A percentile compares a stretch with the other conserved stretches of the same genome.
These are phyloP conservation scores for Harpagoxenus sublaevis DNA, from an alignment of 2,888 invertebrate species.

Conservation along the genomic window DNA sequence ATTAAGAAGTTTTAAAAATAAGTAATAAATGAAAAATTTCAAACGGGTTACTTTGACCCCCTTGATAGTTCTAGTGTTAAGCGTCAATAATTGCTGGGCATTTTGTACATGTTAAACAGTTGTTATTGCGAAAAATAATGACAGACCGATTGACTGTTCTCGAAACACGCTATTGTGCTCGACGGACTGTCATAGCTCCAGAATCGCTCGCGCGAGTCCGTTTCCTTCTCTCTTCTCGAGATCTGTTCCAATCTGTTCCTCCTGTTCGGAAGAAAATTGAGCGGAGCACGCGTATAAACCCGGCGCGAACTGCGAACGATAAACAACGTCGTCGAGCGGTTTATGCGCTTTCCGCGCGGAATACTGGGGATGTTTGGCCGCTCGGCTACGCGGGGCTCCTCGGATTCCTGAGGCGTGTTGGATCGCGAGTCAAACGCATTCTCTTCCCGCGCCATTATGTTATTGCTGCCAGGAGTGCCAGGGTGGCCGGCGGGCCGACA, in stretches of 20 bases:
- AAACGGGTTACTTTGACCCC: too few relatives aligned
- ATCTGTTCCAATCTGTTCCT: conserved; percentile 54
- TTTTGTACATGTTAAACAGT: too few relatives aligned
- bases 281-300: conserved; percentile 70
- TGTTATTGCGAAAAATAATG: too few relatives aligned
- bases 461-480: conserved; percentile 77
- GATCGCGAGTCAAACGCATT: conserved; percentile 84
- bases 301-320: conserved; percentile 70
- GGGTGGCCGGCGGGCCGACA: conserved; percentile 67
- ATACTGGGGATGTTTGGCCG: conserved; percentile 82
- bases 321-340: conserved; percentile 73
- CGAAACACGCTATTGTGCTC: not conserved
- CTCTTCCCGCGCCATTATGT: conserved; percentile 83
- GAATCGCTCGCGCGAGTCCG: not conserved
- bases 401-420: conserved; percentile 84
- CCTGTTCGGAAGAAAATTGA: conserved; percentile 24
- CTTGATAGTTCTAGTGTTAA: too few relatives aligned
- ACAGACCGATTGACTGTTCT: too few relatives aligned
- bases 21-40: too few relatives aligned
- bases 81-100: too few relatives aligned
- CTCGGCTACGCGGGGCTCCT: conserved; percentile 78
- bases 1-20: too few relatives aligned
- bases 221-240: conserved; percentile 56
- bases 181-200: not conserved
- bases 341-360: conserved; percentile 78